phyloP scores from a whole-genome alignment of 2,888 invertebrate genomes.

The Amiota minor region DNA sequence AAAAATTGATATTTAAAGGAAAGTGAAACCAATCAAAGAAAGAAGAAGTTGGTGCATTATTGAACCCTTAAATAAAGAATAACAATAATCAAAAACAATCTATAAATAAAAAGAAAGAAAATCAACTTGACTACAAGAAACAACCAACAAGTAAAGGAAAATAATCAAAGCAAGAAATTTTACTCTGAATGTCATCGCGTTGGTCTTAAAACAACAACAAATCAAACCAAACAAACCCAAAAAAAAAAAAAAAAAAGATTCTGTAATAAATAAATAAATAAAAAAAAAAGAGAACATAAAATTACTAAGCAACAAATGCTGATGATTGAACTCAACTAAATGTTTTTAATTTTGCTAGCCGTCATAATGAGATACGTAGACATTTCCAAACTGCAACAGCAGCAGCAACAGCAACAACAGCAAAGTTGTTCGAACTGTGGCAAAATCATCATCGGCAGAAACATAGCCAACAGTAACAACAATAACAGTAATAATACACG shows the following conservation, averaged over 20 bases:
- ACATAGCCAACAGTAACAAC: conserved; percentile 37
- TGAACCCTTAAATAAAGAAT: conserved; percentile 51
- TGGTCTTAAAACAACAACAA: conserved; percentile 35
- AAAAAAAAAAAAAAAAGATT: conserved; percentile 46
- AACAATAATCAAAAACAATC: conserved; percentile 43
- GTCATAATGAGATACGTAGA: conserved; percentile 73
- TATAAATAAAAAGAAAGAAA: conserved; percentile 43
- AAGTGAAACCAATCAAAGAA: conserved; percentile 58
- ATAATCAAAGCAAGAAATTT: conserved; percentile 18
- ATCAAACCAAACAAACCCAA: conserved; percentile 39
- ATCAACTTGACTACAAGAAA: conserved; percentile 47
- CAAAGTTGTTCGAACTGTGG: conserved; percentile 36
- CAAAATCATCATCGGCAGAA: conserved; percentile 47
- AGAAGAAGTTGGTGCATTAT: conserved; percentile 45
- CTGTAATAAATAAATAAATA: conserved; percentile 23
- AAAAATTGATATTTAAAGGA: conserved; percentile 43
- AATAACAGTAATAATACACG: conserved; percentile 34
- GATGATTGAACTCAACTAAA: conserved; percentile 64
- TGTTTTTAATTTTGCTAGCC: conserved; percentile 73
- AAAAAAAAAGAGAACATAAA: conserved; percentile 12
- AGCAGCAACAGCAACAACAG: conserved; percentile 45
- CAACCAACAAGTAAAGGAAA: conserved; percentile 29
- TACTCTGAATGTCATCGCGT: neutral
- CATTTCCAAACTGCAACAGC: conserved; percentile 70
- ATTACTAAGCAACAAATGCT: conserved; percentile 25